Percentiles rank a stretch among this genome's conserved stretches.
Evolutionary conservation across 2,888 invertebrate genomes (phyloP).

Genomic region (Bombylius major): DNA sequence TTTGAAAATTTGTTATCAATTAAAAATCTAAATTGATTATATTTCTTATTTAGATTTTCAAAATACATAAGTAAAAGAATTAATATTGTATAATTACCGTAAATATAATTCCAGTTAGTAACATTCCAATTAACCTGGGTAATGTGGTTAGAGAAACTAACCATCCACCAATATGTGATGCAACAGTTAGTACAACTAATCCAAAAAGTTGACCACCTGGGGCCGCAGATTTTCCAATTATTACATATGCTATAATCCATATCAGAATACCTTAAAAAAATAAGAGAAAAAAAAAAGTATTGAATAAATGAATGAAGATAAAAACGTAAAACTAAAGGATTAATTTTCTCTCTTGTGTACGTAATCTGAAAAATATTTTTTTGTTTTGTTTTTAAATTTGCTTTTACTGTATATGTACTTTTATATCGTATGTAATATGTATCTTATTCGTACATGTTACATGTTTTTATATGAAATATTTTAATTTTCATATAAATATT

Average conservation of each 20-base stretch:
- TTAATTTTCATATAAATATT: no score
- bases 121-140: slow-evolving; percentile 78
- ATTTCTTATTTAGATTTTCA: not conserved
- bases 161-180: slow-evolving; percentile 74
- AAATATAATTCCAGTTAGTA: slow-evolving; percentile 63
- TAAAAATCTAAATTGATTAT: not conserved
- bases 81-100: slow-evolving; percentile 29
- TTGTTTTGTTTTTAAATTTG: no score
- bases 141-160: slow-evolving; percentile 64
- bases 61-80: not conserved
- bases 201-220: slow-evolving; percentile 76
- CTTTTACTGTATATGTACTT: no score
- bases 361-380: no score
- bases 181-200: slow-evolving; percentile 59
- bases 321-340: not conserved
- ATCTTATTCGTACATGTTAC: no score
- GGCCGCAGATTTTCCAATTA: slow-evolving; percentile 64
- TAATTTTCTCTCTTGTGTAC: no score
- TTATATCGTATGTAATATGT: no score
- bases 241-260: slow-evolving; percentile 65
- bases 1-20: no score
- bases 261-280: slow-evolving; percentile 44
- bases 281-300: not conserved
- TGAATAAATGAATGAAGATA: not conserved
- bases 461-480: no score